A percentile compares a stretch with the other conserved stretches of the same genome.
Conservation (phyloP, 2,113 vertebrate species). For the Atherinomorus stipes region DNA sequence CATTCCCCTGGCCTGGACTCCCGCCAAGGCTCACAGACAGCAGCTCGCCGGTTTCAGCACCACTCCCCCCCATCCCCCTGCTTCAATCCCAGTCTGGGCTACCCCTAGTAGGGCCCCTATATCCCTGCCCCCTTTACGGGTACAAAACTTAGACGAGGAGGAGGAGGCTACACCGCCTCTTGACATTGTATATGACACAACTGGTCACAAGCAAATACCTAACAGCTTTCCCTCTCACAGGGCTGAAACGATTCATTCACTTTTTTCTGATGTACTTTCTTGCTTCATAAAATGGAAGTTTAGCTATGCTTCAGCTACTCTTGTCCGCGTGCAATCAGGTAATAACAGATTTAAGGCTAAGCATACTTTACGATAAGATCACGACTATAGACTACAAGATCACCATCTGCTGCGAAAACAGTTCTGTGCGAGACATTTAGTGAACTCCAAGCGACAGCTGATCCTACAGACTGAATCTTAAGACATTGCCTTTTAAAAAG, state of each 20-base stretch:
- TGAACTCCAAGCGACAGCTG: neutral
- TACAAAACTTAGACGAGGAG: slow-evolving; percentile 40
- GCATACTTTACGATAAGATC: neutral
- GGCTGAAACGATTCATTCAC: too few relatives aligned
- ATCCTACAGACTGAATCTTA: neutral
- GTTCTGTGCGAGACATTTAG: neutral
- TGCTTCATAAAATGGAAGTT: too few relatives aligned
- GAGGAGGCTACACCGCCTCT: slow-evolving; percentile 8
- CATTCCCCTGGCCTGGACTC: slow-evolving; percentile 80
- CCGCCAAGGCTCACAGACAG: slow-evolving; percentile 76
- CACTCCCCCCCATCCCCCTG: slow-evolving; percentile 44
- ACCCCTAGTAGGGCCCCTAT: slow-evolving; percentile 64
- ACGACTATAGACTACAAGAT: slow-evolving; percentile 14
- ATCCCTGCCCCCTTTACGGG: slow-evolving; percentile 48
- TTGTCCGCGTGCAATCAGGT: too few relatives aligned
- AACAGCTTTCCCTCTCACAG: neutral
- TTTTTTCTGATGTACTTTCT: too few relatives aligned
- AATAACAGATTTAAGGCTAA: neutral
- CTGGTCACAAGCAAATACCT: slow-evolving; percentile 1
- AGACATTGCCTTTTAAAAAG: neutral
- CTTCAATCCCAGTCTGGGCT: slow-evolving; percentile 45
- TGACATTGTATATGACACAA: neutral
- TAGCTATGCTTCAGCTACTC: too few relatives aligned
- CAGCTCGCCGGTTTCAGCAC: slow-evolving; percentile 56
- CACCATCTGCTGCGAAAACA: slow-evolving; percentile 8